Evolutionary conservation across 2,888 invertebrate species (phyloP).

Genomic region (Coenonympha glycerion): DNA sequence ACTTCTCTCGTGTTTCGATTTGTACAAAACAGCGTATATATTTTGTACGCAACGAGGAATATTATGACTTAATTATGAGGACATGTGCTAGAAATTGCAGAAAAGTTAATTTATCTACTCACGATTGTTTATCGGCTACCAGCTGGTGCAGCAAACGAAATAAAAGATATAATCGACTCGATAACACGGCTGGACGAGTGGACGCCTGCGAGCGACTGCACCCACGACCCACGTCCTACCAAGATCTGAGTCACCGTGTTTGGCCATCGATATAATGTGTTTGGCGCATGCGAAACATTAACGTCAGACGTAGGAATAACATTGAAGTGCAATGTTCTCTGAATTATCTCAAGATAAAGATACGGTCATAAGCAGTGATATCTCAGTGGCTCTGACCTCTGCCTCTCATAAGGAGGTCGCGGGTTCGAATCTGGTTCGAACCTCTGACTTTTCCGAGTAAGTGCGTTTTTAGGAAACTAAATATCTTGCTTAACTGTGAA

Average conservation of each 20-base stretch:
- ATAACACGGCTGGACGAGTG: slow-evolving; percentile 32
- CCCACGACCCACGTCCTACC: slow-evolving; percentile 4
- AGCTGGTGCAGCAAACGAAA: slow-evolving; percentile 7
- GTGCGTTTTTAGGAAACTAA: too few relatives aligned
- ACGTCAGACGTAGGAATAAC: slow-evolving; percentile 9
- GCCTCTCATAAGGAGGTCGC: too few relatives aligned
- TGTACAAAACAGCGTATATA: too few relatives aligned
- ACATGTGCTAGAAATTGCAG: not conserved
- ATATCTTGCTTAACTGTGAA: too few relatives aligned
- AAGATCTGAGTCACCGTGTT: slow-evolving; percentile 37
- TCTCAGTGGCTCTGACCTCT: too few relatives aligned
- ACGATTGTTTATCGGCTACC: slow-evolving; percentile 17
- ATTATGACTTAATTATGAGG: not conserved
- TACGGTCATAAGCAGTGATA: too few relatives aligned
- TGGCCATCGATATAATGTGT: too few relatives aligned
- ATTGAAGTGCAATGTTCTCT: slow-evolving; percentile 2
- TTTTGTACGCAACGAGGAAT: too few relatives aligned
- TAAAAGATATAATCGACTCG: slow-evolving; percentile 33
- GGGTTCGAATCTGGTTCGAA: too few relatives aligned
- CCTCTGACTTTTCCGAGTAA: too few relatives aligned
- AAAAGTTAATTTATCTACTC: slow-evolving; percentile 16
- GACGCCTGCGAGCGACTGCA: slow-evolving; percentile 29
- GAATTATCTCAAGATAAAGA: not conserved
- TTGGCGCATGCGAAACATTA: slow-evolving; percentile 38
- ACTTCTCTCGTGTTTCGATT: not conserved